A percentile compares a stretch with the other conserved stretches of the same genome.
Evolutionary conservation across 2,113 vertebrate genomes (phyloP).

Genomic region (Nestor notabilis): DNA sequence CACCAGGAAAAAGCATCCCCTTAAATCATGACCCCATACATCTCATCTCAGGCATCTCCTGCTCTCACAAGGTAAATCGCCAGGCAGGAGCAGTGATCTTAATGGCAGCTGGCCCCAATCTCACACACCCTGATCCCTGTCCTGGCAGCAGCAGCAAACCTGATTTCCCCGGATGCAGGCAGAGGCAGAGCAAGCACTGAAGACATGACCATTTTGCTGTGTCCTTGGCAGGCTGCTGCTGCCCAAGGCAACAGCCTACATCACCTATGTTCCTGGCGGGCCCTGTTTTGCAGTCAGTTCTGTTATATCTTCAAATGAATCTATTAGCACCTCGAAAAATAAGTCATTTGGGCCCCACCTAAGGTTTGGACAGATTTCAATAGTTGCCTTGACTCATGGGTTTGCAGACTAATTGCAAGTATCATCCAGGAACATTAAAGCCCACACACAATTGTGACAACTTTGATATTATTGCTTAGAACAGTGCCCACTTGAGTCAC

Average conservation of each 20-base stretch:
- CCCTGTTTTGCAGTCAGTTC: background rate
- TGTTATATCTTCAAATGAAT: background rate
- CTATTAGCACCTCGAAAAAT: background rate
- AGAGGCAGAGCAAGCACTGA: background rate
- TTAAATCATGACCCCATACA: background rate
- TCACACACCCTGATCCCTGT: background rate
- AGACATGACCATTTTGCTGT: background rate
- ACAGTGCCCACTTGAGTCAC: background rate
- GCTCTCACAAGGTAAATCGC: background rate
- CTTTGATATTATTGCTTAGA: background rate
- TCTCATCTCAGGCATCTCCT: background rate
- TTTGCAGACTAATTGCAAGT: background rate
- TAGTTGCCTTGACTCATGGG: background rate
- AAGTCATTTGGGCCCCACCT: background rate
- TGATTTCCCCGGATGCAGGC: background rate
- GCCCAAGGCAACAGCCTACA: conserved; percentile 9
- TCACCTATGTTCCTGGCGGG: background rate
- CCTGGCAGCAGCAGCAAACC: background rate
- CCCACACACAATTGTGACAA: background rate
- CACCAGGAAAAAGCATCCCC: background rate
- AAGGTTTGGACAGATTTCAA: conserved; percentile 1
- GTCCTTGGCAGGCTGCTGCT: conserved; percentile 10
- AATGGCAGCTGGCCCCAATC: background rate
- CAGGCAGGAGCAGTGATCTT: background rate
- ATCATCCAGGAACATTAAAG: conserved; percentile 2